Evolutionary conservation across 1,140 invertebrate species (phyloP).

Genomic region (Ptiloglossa arizonensis): DNA sequence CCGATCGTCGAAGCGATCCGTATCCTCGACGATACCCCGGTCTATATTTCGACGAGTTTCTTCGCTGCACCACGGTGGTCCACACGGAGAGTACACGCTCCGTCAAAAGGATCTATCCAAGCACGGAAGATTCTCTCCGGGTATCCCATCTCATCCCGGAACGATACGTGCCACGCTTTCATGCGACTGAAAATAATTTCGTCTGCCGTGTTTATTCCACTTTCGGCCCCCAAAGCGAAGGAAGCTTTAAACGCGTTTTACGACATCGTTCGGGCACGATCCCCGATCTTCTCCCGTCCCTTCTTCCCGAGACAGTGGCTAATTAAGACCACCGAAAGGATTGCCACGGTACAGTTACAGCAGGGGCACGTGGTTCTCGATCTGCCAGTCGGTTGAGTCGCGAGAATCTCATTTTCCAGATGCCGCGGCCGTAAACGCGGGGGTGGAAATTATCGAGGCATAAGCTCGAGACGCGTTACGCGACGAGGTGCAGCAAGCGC

Average conservation of each 20-base stretch:
- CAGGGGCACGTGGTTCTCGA: constrained; percentile 28
- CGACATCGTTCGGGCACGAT: constrained; percentile 22
- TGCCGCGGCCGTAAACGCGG: constrained; percentile 37
- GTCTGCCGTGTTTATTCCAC: constrained; percentile 7
- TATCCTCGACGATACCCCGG: too few species aligned
- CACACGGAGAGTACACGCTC: too few species aligned
- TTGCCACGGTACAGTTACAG: constrained; percentile 32
- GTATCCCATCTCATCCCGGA: neutral
- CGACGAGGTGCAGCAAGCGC: too few species aligned
- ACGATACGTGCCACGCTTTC: constrained; percentile 25
- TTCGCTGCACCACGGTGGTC: too few species aligned
- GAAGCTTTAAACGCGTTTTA: constrained; percentile 58
- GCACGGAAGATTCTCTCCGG: neutral
- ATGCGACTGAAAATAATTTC: constrained; percentile 57
- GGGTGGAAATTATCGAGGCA: constrained; percentile 42
- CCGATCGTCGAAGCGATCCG: too few species aligned
- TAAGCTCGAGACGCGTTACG: constrained; percentile 22
- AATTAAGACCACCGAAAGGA: constrained; percentile 56
- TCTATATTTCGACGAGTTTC: too few species aligned
- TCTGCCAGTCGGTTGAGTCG: constrained; percentile 33
- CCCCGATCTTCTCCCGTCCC: constrained; percentile 6
- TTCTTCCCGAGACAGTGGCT: constrained; percentile 30
- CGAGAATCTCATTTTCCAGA: constrained; percentile 55
- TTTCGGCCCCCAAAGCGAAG: neutral
- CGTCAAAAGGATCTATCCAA: too few species aligned